A percentile compares a stretch with the other conserved stretches of the same genome.
These are phyloP conservation scores for Leuciscus idus DNA, from an alignment of 2,113 vertebrate genomes.

Conservation along the genomic window DNA sequence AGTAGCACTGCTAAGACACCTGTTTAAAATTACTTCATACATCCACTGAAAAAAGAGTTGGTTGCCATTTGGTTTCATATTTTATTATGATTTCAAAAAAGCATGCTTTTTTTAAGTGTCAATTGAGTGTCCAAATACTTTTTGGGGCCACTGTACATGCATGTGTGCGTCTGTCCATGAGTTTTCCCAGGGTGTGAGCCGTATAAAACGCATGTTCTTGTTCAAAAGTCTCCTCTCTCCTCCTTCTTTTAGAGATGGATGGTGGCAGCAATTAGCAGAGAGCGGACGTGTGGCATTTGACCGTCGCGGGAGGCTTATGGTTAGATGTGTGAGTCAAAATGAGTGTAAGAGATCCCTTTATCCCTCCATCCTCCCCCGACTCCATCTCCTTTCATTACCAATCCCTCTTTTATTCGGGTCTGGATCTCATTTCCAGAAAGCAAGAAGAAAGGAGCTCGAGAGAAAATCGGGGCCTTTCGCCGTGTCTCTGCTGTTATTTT, in stretches of 20 bases:
- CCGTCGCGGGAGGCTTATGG: conserved; percentile 64
- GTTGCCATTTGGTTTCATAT: not conserved
- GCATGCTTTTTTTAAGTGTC: not conserved
- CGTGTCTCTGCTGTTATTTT: conserved; percentile 70
- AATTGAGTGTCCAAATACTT: not conserved
- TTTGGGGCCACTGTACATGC: conserved; percentile 16
- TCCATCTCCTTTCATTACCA: conserved; percentile 73
- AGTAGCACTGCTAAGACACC: not conserved
- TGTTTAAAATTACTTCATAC: not conserved
- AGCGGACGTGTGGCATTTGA: conserved; percentile 49
- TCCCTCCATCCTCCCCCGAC: conserved; percentile 43
- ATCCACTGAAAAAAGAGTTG: not conserved
- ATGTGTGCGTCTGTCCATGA: conserved; percentile 27
- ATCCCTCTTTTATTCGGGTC: conserved; percentile 72
- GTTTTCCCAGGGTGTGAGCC: not conserved
- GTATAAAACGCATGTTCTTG: conserved; percentile 13
- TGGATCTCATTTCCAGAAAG: conserved; percentile 77
- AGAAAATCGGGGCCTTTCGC: conserved; percentile 66
- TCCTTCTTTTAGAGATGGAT: conserved; percentile 57
- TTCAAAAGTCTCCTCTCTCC: conserved; percentile 45
- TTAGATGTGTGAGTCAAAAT: conserved; percentile 71
- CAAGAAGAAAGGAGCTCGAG: conserved; percentile 59
- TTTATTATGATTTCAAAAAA: not conserved
- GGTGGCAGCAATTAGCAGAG: conserved; percentile 64
- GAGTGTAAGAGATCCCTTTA: conserved; percentile 61